A percentile compares a stretch with the other conserved stretches of the same genome.
Conservation (phyloP, 2,797 vertebrate genomes). For the Enteromius mattozi region DNA sequence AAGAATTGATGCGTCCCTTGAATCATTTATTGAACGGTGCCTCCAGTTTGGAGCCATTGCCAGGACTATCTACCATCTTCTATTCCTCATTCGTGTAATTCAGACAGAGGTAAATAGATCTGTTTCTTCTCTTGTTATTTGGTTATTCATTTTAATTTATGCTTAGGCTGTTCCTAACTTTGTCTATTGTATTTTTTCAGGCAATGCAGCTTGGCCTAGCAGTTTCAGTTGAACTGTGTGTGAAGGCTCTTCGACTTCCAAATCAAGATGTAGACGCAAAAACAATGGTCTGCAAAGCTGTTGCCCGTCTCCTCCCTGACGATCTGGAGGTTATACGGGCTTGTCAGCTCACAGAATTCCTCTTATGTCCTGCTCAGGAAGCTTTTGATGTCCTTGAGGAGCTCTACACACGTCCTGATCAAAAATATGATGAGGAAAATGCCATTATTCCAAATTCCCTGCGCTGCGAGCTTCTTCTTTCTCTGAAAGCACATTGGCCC, state of each 20-base stretch:
- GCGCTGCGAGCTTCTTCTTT: conserved; percentile 93
- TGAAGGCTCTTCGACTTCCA: conserved; percentile 95
- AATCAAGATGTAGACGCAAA: conserved; percentile 88
- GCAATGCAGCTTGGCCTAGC: conserved; percentile 88
- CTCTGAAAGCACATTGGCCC: conserved; percentile 95
- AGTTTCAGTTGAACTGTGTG: conserved; percentile 90
- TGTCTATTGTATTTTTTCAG: conserved; percentile 70
- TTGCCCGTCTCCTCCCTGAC: conserved; percentile 90
- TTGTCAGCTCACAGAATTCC: conserved; percentile 95
- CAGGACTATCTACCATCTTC: conserved; percentile 92
- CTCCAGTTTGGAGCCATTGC: conserved; percentile 97
- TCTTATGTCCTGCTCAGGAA: conserved; percentile 86
- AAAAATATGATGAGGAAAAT: conserved; percentile 93
- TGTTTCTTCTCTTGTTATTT: neutral
- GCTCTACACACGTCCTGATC: conserved; percentile 91
- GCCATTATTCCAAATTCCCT: conserved; percentile 93
- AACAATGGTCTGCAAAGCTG: conserved; percentile 92
- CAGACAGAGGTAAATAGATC: conserved; percentile 87
- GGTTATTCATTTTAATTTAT: neutral
- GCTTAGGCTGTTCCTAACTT: neutral
- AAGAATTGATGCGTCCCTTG: conserved; percentile 90
- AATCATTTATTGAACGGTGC: conserved; percentile 94
- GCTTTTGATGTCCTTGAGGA: conserved; percentile 88
- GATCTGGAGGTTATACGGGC: conserved; percentile 95
- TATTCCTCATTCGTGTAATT: conserved; percentile 95